These are phyloP conservation scores for Leptocoma aspasia DNA, from an alignment of 2,113 vertebrate species.

Conservation along the genomic window DNA sequence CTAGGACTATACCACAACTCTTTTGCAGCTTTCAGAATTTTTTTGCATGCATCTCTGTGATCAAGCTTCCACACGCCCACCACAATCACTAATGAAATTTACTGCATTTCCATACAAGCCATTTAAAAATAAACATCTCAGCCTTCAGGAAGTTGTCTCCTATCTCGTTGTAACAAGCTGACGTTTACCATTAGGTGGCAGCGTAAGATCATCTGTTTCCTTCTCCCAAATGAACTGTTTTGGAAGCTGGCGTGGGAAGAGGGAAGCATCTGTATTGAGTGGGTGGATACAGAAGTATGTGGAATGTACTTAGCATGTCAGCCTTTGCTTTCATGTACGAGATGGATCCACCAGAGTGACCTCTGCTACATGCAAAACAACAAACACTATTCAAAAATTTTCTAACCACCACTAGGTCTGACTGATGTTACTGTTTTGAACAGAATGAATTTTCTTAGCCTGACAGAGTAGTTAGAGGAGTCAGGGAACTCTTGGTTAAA, in stretches of 20 bases:
- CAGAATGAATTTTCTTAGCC: not conserved
- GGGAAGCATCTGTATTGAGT: not conserved
- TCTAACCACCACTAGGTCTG: not conserved
- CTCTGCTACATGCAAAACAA: conserved; percentile 57
- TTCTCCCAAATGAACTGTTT: not conserved
- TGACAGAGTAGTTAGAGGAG: not conserved
- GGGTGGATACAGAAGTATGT: conserved; percentile 52
- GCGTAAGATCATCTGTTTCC: conserved; percentile 45
- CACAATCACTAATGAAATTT: not conserved
- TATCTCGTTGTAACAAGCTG: not conserved
- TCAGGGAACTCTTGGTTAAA: not conserved
- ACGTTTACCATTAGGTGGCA: conserved; percentile 79
- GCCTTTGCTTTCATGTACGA: conserved; percentile 42
- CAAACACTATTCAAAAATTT: not conserved
- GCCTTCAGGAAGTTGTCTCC: not conserved
- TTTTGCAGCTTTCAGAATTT: not conserved
- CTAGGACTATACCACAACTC: not conserved
- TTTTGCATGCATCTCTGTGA: not conserved
- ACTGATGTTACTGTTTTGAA: not conserved
- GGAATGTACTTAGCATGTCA: conserved; percentile 46
- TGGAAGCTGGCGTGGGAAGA: conserved; percentile 11
- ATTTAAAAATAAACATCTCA: not conserved
- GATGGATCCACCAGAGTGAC: conserved; percentile 70
- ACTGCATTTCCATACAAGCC: not conserved
- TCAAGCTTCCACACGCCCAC: not conserved